These are phyloP conservation scores for Bhutanitis thaidina DNA, from an alignment of 2,888 invertebrate genomes.

Conservation along the genomic window DNA sequence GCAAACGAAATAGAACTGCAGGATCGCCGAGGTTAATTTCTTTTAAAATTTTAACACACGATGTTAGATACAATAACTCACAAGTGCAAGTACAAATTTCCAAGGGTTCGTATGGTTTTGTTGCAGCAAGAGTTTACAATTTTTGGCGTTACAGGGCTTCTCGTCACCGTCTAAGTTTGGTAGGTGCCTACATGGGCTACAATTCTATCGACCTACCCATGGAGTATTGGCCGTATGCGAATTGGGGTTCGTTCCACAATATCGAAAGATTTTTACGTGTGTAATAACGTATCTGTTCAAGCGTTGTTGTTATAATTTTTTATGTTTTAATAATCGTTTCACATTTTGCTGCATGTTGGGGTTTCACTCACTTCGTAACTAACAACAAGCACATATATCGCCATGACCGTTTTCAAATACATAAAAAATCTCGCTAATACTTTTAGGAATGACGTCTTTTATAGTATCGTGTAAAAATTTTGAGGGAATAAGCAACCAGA, in stretches of 20 bases:
- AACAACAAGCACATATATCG: constrained; percentile 4
- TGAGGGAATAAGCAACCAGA: too few relatives aligned
- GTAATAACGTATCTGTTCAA: constrained; percentile 26
- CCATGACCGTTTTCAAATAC: neutral
- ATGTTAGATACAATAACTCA: constrained; percentile 5
- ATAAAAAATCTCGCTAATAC: neutral
- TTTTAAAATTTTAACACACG: neutral
- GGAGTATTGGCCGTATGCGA: constrained; percentile 81
- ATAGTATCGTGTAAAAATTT: too few relatives aligned
- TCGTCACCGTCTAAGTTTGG: constrained; percentile 58
- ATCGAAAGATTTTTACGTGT: constrained; percentile 13
- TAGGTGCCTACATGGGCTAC: constrained; percentile 75
- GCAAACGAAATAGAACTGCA: constrained; percentile 84
- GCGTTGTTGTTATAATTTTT: constrained; percentile 1
- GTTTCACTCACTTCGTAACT: constrained; percentile 14
- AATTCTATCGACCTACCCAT: constrained; percentile 76
- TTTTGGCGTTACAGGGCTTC: constrained; percentile 79
- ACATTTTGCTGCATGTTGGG: constrained; percentile 4
- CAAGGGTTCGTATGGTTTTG: constrained; percentile 65
- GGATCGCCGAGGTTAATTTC: constrained; percentile 83
- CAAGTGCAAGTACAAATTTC: constrained; percentile 36
- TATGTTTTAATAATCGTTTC: constrained; percentile 1
- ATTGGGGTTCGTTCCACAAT: constrained; percentile 78
- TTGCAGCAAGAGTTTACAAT: constrained; percentile 79
- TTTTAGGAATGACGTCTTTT: neutral